phyloP scores from a whole-genome alignment of 2,113 vertebrate species.

The Atractosteus spatula region DNA sequence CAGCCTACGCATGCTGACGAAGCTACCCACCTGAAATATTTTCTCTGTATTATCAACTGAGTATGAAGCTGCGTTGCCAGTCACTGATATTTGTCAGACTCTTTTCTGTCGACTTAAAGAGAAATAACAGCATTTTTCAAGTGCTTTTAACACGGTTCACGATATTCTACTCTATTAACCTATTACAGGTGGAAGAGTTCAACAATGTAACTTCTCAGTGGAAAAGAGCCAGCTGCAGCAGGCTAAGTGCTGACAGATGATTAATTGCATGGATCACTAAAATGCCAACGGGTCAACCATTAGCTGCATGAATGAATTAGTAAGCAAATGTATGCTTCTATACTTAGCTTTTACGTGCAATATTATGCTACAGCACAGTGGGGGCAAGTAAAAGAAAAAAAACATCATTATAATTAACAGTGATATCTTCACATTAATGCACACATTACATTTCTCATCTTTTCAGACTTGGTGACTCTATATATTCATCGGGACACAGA shows the following conservation, averaged over 20 bases:
- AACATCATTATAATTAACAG: not conserved
- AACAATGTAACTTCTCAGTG: too few species aligned
- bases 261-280: conserved; percentile 4
- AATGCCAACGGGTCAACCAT: conserved; percentile 6
- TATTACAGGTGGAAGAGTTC: too few species aligned
- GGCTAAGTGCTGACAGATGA: conserved; percentile 3
- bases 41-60: too few species aligned
- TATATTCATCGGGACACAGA: not conserved
- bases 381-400: not conserved
- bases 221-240: conserved; percentile 4
- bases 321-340: conserved; percentile 2
- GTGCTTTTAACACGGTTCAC: too few species aligned
- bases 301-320: not conserved
- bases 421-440: not conserved
- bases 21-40: too few species aligned
- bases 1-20: too few species aligned
- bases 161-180: too few species aligned
- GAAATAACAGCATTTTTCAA: too few species aligned
- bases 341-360: conserved; percentile 6
- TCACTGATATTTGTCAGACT: too few species aligned
- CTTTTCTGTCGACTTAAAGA: too few species aligned
- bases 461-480: not conserved
- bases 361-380: not conserved
- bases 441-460: not conserved
- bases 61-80: too few species aligned